Evolutionary conservation across 53 echinoderm and acorn worm genomes (phyloP), one percentile per base, ranked within the genome.

Genomic region (Hippasteria phrygiana): DNA sequence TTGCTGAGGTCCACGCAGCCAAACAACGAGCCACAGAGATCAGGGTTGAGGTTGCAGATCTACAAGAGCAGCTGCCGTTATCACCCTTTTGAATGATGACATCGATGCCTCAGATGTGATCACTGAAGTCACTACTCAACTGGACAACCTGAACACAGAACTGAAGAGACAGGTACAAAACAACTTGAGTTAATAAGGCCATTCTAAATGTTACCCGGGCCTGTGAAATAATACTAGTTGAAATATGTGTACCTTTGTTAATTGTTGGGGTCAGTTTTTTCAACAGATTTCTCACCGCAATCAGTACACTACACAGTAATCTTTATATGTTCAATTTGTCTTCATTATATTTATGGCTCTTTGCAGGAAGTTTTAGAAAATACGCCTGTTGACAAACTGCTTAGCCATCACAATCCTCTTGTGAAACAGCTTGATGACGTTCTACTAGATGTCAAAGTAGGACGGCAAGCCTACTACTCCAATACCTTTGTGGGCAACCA

Each of bases 401-500:
- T 45, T 7, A 5, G 11, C 27, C 26, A 43, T 24, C 77, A 77
- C 43, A 88, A 88, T 46, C 88, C 88, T 39, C 46, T 88, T 1
- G 35, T 87, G 24, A 33, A 73, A 73, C 40, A 51, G 14, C 47
- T 93, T 0, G 90, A 93, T n/a, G 36, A 73, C 10, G 69, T 35
- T 2, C 74, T 90, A 8, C 75, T 81, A 33, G 8, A 71, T 9
- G 73, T 87, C 22, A 89, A 89, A 71, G 93, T 93, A 33, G n/a
- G 84, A 48, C 47, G 91, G 11, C 93, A 93, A 74, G 88, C 88
- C 1, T 91, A 91, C 46, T 75, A 88, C 40, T 82, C 76, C 18
- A 80, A 73, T 14, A 39, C 88, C 5, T 91, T 93, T 50, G 77
- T 93, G 28, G 93, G 91, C 20, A 93, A 93, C 76, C 93, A 93